These are phyloP conservation scores for Agrochola circellaris DNA, from an alignment of 2,888 invertebrate species.

Conservation along the genomic window DNA sequence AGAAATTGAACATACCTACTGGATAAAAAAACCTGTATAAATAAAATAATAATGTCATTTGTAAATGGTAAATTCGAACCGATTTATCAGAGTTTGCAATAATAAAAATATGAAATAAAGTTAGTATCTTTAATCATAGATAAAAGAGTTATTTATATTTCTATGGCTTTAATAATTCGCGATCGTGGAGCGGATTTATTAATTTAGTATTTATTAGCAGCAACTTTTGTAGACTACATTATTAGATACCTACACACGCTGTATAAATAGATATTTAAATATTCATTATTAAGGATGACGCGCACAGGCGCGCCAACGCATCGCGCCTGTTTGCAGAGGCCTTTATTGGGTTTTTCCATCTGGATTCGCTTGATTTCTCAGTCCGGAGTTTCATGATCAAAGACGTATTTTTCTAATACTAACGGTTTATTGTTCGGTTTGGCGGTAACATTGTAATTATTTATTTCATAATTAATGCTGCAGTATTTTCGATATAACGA, in stretches of 20 bases:
- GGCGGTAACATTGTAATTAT: neutral
- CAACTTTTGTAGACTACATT: neutral
- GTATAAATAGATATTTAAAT: neutral
- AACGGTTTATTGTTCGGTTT: neutral
- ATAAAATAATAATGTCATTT: conserved; percentile 3
- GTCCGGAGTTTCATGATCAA: neutral
- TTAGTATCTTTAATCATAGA: no score
- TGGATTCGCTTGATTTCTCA: no score
- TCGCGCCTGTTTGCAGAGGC: no score
- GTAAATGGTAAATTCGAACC: conserved; percentile 9
- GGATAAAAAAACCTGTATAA: neutral
- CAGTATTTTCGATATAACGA: no score
- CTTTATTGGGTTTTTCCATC: neutral
- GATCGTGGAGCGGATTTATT: neutral
- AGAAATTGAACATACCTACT: neutral
- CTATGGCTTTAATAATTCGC: conserved; percentile 13
- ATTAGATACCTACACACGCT: neutral
- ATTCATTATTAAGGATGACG: no score
- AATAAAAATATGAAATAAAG: conserved; percentile 1
- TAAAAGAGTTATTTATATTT: no score
- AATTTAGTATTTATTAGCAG: conserved; percentile 6
- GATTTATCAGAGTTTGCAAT: conserved; percentile 16
- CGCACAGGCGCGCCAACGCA: no score
- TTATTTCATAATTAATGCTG: no score
- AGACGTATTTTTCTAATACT: neutral